Evolutionary conservation across 2,888 invertebrate species (phyloP), one percentile per base, ranked within the genome.

Genomic region (Leptothorax acervorum): DNA sequence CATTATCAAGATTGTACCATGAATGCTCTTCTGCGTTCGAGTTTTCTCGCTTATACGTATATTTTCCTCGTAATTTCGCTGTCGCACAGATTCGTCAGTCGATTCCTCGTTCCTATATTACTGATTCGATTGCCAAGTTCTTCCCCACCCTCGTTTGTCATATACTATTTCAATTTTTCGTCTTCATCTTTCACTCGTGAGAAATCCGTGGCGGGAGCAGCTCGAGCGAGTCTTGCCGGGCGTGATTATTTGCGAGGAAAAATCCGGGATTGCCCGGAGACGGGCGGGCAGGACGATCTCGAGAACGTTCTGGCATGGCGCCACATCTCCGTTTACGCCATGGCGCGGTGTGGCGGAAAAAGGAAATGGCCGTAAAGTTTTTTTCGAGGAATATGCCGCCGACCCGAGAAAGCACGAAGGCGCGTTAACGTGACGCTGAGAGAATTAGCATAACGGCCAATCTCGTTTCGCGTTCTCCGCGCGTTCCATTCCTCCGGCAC

Each of bases 371-470:
- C 84, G 83, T 86, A 86, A 86, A 87, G 83, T 85, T 87, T 85
- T 66, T 82, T 85, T 83, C 82, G 68, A 70, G 57, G 42, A 81
- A 71, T 78, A 68, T 35, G 70, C 73, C 79, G 78, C 70, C 71
- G 55, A 78, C 68, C 53, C 55, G 79, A 71, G 79, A 12, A 57
- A 63, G 81, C 60, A 66, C 65, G 60, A 82, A 78, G 78, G 76
- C 73, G 75, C 79, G 75, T 86, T 89, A 88, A 55, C 65, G 82
- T 51, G 53, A 74, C 76, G 78, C 83, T 82, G 53, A 51, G 53
- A 45, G 66, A 83, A 89, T 89, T 89, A 88, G 83, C 88, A 89
- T 89, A 89, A 89, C 82, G 84, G 39, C 82, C 84, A 82, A 84
- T 83, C 71, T 51, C 66, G 71, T 75, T 75, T 63, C 31, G 51